phyloP scores from a whole-genome alignment of 2,113 vertebrate genomes.

The Amazona guildingii region DNA sequence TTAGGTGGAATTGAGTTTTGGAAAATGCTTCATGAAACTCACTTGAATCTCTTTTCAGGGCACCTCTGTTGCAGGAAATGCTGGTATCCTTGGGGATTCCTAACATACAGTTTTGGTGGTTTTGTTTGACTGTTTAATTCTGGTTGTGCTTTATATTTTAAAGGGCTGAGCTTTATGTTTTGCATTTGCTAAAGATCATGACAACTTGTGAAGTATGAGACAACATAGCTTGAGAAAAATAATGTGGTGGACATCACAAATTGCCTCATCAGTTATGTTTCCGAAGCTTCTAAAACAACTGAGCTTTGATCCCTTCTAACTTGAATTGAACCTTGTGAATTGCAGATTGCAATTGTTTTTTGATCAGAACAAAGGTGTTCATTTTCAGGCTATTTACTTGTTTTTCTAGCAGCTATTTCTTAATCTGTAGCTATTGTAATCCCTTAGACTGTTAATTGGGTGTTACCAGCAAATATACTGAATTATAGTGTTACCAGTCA shows the following conservation, averaged over 20 bases:
- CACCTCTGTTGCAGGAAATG: background rate
- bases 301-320: slow-evolving; percentile 26
- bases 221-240: background rate
- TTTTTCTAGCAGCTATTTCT: slow-evolving; percentile 21
- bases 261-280: background rate
- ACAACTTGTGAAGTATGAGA: slow-evolving; percentile 11
- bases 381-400: background rate
- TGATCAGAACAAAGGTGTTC: background rate
- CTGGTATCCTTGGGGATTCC: background rate
- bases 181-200: background rate
- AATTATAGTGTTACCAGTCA: background rate
- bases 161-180: slow-evolving; percentile 11
- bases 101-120: background rate
- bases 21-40: background rate
- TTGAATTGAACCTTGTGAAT: slow-evolving; percentile 39
- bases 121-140: slow-evolving; percentile 19
- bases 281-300: background rate
- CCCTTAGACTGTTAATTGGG: slow-evolving; percentile 34
- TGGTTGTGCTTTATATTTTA: background rate
- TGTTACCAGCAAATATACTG: background rate
- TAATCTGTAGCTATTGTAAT: background rate
- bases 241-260: background rate
- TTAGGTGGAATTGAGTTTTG: background rate
- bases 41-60: background rate
- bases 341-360: slow-evolving; percentile 46